phyloP scores from a whole-genome alignment of 1,140 invertebrate species.

The Macrobrachium nipponense region DNA sequence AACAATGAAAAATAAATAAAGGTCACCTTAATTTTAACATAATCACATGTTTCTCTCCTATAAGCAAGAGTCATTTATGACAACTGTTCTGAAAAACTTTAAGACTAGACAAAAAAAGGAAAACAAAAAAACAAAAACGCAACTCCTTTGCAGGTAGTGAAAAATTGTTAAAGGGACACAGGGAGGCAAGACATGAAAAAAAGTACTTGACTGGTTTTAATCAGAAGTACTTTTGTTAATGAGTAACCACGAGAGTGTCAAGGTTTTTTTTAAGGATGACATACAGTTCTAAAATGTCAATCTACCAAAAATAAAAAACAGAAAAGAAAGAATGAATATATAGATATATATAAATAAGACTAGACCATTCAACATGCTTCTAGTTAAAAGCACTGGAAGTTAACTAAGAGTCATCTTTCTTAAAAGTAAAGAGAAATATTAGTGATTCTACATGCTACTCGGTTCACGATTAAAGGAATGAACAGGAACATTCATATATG shows the following conservation, averaged over 20 bases:
- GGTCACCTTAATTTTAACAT: not conserved
- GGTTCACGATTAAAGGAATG: not conserved
- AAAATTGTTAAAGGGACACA: slow-evolving; percentile 28
- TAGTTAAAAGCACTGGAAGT: not conserved
- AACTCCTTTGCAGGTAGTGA: slow-evolving; percentile 52
- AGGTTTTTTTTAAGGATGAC: too few relatives aligned
- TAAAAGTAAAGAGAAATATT: slow-evolving; percentile 22
- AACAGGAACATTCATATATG: slow-evolving; percentile 15
- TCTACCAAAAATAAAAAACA: too few relatives aligned
- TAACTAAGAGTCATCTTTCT: not conserved
- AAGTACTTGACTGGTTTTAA: not conserved
- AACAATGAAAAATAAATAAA: not conserved
- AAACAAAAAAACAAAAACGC: slow-evolving; percentile 37
- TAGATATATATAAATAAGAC: too few relatives aligned
- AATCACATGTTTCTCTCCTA: not conserved
- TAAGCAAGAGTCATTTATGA: too few relatives aligned
- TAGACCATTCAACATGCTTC: too few relatives aligned
- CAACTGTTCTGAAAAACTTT: not conserved
- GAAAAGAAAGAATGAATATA: too few relatives aligned
- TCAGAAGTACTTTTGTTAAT: too few relatives aligned
- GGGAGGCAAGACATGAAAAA: not conserved
- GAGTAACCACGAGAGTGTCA: too few relatives aligned
- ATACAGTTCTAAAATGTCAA: too few relatives aligned
- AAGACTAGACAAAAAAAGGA: slow-evolving; percentile 9
- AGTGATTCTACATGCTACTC: slow-evolving; percentile 26